Evolutionary conservation across 1,140 invertebrate species (phyloP).

Genomic region (Drosophila truncata): DNA sequence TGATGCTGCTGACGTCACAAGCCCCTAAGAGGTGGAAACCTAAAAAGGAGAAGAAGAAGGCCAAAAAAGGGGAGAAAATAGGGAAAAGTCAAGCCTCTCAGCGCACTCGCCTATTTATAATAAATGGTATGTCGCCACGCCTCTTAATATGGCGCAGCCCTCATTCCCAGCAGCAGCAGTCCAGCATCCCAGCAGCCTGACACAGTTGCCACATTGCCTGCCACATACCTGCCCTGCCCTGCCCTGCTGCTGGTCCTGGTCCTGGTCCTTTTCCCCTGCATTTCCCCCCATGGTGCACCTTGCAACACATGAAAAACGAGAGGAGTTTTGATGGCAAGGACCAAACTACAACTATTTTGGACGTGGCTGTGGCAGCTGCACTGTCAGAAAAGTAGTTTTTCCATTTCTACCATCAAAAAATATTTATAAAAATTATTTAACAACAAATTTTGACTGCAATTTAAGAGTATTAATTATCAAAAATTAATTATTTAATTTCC

Average conservation of each 20-base stretch:
- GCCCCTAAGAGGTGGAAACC: constrained; percentile 1
- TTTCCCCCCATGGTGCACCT: constrained; percentile 24
- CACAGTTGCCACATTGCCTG: constrained; percentile 44
- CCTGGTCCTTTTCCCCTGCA: not conserved
- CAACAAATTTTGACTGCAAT: not conserved
- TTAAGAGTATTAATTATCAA: not conserved
- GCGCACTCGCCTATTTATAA: constrained; percentile 53
- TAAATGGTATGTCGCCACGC: constrained; percentile 50
- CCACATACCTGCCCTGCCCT: constrained; percentile 9
- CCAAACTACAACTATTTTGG: constrained; percentile 49
- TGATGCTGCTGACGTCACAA: constrained; percentile 33
- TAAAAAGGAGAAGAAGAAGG: not conserved
- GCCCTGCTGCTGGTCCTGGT: not conserved
- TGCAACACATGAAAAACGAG: constrained; percentile 46
- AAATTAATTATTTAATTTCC: no score
- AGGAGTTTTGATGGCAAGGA: constrained; percentile 41
- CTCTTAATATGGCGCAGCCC: constrained; percentile 31
- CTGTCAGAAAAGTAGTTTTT: not conserved
- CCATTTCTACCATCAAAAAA: not conserved
- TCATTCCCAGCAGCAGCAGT: constrained; percentile 1
- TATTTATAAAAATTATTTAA: not conserved
- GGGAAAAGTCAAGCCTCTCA: constrained; percentile 40
- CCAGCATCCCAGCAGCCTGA: constrained; percentile 10
- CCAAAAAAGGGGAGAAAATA: constrained; percentile 4
- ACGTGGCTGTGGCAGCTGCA: constrained; percentile 31